phyloP scores from a whole-genome alignment of 2,113 vertebrate genomes.

The Cochlearius cochlearius region DNA sequence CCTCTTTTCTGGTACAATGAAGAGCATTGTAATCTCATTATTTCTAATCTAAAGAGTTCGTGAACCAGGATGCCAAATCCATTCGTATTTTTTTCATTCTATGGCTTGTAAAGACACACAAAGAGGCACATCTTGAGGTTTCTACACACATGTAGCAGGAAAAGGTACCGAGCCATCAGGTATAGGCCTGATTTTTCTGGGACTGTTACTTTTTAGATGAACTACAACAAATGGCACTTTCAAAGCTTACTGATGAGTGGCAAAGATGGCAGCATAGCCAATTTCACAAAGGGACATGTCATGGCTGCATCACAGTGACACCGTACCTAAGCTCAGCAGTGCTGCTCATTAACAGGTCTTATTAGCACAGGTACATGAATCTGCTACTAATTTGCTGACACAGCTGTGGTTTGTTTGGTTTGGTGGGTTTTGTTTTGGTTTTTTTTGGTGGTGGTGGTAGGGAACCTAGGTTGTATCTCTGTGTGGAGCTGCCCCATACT shows the following conservation, averaged over 20 bases:
- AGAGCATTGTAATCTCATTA: neutral
- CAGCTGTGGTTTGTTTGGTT: neutral
- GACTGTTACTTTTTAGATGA: neutral
- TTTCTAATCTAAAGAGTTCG: neutral
- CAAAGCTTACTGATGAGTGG: neutral
- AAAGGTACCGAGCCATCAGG: neutral
- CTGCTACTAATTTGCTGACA: neutral
- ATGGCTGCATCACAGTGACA: neutral
- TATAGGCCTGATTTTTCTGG: neutral
- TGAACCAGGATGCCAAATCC: neutral
- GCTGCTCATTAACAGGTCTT: neutral
- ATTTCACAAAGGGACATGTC: neutral
- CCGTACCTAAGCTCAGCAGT: neutral
- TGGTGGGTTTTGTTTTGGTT: fast-evolving
- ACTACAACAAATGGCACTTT: neutral
- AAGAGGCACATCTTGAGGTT: neutral
- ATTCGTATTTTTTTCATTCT: neutral
- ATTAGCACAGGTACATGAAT: neutral
- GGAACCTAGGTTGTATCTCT: neutral
- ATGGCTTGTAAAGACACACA: neutral
- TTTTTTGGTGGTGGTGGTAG: neutral
- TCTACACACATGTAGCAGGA: neutral
- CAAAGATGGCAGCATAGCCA: neutral
- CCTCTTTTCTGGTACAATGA: neutral
- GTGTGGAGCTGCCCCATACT: neutral